Percentiles rank a stretch among this genome's conserved stretches.
These are phyloP conservation scores for Liposcelis brunnea DNA, from an alignment of 2,888 invertebrate genomes.

Conservation along the genomic window DNA sequence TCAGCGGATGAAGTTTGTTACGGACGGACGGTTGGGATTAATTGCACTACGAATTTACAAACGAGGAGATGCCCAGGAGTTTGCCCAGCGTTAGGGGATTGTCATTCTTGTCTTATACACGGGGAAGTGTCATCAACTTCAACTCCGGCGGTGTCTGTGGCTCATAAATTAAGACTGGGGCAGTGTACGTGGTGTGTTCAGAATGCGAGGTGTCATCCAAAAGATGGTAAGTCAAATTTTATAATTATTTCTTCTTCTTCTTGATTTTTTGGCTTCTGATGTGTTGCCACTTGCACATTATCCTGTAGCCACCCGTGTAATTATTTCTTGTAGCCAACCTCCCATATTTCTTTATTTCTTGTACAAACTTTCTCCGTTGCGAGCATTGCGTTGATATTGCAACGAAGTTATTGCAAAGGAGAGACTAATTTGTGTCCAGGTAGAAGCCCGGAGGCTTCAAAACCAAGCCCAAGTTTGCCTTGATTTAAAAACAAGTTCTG, in stretches of 20 bases:
- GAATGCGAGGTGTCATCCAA: constrained; percentile 75
- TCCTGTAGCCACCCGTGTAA: too few relatives aligned
- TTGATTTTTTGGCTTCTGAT: background rate
- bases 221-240: constrained; percentile 40
- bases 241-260: constrained; percentile 8
- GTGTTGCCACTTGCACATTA: background rate
- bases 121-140: constrained; percentile 30
- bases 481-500: too few relatives aligned
- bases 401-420: too few relatives aligned
- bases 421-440: too few relatives aligned
- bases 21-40: constrained; percentile 69
- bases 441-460: too few relatives aligned
- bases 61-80: constrained; percentile 77
- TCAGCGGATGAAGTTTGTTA: constrained; percentile 66
- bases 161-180: constrained; percentile 57
- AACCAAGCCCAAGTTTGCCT: too few relatives aligned
- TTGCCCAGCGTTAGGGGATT: constrained; percentile 75
- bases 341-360: too few relatives aligned
- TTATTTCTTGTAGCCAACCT: too few relatives aligned
- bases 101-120: constrained; percentile 77
- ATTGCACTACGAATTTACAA: constrained; percentile 79
- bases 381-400: too few relatives aligned
- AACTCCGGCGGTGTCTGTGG: constrained; percentile 36
- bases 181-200: constrained; percentile 90
- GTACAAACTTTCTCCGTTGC: too few relatives aligned